phyloP scores from a whole-genome alignment of 2,888 invertebrate genomes.

The Mechanitis messenoides region DNA sequence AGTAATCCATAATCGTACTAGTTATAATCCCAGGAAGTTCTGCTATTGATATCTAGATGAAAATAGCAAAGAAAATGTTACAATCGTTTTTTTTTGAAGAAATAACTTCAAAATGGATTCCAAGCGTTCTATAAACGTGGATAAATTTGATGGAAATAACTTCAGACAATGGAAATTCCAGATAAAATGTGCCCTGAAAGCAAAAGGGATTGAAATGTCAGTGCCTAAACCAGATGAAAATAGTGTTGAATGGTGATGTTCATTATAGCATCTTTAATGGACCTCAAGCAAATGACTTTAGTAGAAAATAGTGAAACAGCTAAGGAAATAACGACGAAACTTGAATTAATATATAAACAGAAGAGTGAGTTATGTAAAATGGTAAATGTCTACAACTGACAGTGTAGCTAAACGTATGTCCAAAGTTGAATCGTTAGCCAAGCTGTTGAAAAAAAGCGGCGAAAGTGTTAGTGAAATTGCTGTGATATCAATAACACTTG shows the following conservation, averaged over 20 bases:
- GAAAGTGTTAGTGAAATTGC: constrained; percentile 34
- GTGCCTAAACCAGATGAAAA: constrained; percentile 13
- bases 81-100: too few relatives aligned
- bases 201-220: constrained; percentile 29
- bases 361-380: constrained; percentile 28
- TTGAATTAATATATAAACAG: constrained; percentile 30
- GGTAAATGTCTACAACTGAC: constrained; percentile 28
- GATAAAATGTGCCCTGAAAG: constrained; percentile 30
- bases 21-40: too few relatives aligned
- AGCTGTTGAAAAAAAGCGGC: constrained; percentile 33
- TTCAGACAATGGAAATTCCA: constrained; percentile 34
- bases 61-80: too few relatives aligned
- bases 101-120: constrained; percentile 13
- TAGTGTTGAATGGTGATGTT: constrained; percentile 26
- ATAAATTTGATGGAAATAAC: constrained; percentile 23
- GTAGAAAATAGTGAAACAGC: constrained; percentile 31
- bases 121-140: constrained; percentile 13
- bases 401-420: constrained; percentile 33
- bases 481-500: constrained; percentile 36
- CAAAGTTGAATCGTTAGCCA: constrained; percentile 31
- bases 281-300: constrained; percentile 30
- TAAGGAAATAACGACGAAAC: constrained; percentile 28
- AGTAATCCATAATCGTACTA: too few relatives aligned
- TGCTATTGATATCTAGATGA: too few relatives aligned
- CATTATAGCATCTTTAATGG: constrained; percentile 26